phyloP scores from a whole-genome alignment of 2,888 invertebrate species.

The Drosophila mimica region DNA sequence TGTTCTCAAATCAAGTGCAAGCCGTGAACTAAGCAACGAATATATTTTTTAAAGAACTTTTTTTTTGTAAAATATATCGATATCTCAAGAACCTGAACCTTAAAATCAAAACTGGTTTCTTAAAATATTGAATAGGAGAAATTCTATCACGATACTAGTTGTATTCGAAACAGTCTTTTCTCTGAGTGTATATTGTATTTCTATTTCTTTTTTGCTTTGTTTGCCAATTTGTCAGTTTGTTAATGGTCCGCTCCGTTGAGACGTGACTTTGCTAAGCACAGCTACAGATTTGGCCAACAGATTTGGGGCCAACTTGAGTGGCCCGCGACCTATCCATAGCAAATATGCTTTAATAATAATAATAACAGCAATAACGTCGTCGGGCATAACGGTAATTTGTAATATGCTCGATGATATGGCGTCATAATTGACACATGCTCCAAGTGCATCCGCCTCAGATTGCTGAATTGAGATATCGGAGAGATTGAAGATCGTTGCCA shows the following conservation, averaged over 20 bases:
- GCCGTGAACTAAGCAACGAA: no score
- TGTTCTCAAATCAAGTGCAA: not conserved
- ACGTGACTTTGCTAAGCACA: constrained; percentile 57
- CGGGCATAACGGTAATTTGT: constrained; percentile 54
- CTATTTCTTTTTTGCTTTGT: constrained; percentile 39
- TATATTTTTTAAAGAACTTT: not conserved
- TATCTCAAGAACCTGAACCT: not conserved
- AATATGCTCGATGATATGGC: constrained; percentile 60
- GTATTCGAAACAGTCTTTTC: not conserved
- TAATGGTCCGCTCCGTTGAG: constrained; percentile 53
- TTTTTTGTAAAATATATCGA: not conserved
- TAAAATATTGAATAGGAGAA: not conserved
- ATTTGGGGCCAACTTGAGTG: constrained; percentile 43
- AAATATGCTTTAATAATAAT: constrained; percentile 43
- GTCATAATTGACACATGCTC: constrained; percentile 77
- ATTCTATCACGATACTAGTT: not conserved
- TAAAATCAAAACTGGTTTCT: not conserved
- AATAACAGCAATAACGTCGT: constrained; percentile 57
- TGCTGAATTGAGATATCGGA: constrained; percentile 29
- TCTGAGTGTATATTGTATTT: constrained; percentile 10
- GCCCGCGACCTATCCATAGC: constrained; percentile 44
- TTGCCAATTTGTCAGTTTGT: constrained; percentile 61
- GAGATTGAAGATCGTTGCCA: constrained; percentile 10
- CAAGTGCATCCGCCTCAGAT: constrained; percentile 73
- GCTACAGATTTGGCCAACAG: constrained; percentile 43